phyloP scores from a whole-genome alignment of 1,140 invertebrate species.

The Drosophila pseudoananassae region DNA sequence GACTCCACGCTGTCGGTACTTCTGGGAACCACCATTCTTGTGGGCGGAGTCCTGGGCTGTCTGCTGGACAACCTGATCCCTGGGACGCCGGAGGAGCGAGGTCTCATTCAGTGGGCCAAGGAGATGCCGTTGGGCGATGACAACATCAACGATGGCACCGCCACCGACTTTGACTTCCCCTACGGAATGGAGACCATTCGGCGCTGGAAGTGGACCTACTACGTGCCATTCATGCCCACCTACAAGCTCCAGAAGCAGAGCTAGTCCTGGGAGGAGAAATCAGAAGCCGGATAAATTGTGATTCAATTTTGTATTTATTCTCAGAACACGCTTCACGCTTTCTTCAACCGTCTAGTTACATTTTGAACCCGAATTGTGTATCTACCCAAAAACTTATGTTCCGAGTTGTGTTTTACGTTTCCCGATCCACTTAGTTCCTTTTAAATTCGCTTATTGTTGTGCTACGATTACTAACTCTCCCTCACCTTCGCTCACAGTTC shows the following conservation, averaged over 20 bases:
- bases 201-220: conserved; percentile 86
- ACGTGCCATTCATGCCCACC: conserved; percentile 89
- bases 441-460: conserved; percentile 67
- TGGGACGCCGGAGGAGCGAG: conserved; percentile 89
- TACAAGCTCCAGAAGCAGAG: conserved; percentile 85
- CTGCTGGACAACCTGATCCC: conserved; percentile 94
- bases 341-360: conserved; percentile 31
- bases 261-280: conserved; percentile 11
- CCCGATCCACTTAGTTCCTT: conserved; percentile 20
- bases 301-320: conserved; percentile 41
- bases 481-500: conserved; percentile 15
- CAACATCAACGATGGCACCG: conserved; percentile 83
- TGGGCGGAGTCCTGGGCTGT: conserved; percentile 92
- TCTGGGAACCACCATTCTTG: conserved; percentile 93
- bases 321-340: conserved; percentile 26
- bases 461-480: conserved; percentile 26
- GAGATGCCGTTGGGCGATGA: conserved; percentile 88
- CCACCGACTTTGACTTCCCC: conserved; percentile 90
- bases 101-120: conserved; percentile 88
- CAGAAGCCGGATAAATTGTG: conserved; percentile 3
- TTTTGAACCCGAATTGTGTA: conserved; percentile 24
- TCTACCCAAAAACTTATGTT: conserved; percentile 33
- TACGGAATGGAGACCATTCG: conserved; percentile 86
- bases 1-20: conserved; percentile 92
- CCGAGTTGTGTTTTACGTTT: conserved; percentile 2